These are phyloP conservation scores for Monochamus saltuarius DNA, from an alignment of 1,140 invertebrate genomes.

Conservation along the genomic window DNA sequence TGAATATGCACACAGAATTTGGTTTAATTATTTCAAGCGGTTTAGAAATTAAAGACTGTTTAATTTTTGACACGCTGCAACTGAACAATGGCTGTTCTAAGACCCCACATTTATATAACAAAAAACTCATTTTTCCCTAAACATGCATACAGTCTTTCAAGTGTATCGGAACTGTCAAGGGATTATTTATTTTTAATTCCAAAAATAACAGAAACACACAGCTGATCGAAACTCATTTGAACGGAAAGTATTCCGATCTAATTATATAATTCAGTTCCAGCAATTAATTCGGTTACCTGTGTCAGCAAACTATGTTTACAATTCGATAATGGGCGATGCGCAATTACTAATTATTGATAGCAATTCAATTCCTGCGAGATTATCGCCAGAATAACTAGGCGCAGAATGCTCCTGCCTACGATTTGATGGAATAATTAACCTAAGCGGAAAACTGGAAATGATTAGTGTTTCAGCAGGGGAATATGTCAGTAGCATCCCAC, in stretches of 20 bases:
- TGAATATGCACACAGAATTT: too few species aligned
- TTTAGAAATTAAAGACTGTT: too few species aligned
- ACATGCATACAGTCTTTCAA: too few species aligned
- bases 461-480: neutral
- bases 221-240: neutral
- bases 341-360: conserved; percentile 19
- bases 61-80: too few species aligned
- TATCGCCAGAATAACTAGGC: conserved; percentile 1
- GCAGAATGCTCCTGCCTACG: conserved; percentile 17
- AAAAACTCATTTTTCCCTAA: too few species aligned
- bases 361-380: conserved; percentile 13
- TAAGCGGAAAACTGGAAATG: neutral
- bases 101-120: too few species aligned
- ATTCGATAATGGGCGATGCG: conserved; percentile 22
- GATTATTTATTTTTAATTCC: too few species aligned
- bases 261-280: neutral
- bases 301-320: conserved; percentile 26
- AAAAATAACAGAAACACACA: neutral
- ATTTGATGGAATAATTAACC: conserved; percentile 19
- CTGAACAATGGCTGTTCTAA: too few species aligned
- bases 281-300: conserved; percentile 18
- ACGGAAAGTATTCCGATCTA: conserved; percentile 7
- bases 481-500: neutral
- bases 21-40: too few species aligned
- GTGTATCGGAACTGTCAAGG: too few species aligned